Evolutionary conservation across 1,140 invertebrate genomes (phyloP).

Genomic region (Drosophila kepulauana): DNA sequence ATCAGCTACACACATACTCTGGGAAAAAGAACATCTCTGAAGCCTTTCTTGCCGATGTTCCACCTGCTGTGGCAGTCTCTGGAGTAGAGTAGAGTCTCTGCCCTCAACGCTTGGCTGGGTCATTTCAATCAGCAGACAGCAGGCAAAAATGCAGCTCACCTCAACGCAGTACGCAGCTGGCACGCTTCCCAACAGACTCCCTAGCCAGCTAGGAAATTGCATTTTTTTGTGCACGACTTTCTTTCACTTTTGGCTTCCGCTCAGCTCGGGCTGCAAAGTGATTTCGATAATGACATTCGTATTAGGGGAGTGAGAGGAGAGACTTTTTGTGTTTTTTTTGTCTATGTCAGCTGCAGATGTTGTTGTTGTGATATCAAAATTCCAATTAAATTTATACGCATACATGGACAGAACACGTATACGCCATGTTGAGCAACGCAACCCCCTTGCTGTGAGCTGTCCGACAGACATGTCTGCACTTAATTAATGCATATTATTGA

Average conservation of each 20-base stretch:
- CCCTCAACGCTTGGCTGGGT: conserved; percentile 8
- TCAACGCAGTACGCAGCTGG: conserved; percentile 15
- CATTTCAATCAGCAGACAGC: conserved; percentile 41
- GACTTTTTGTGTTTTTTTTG: conserved; percentile 51
- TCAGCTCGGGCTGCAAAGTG: conserved; percentile 21
- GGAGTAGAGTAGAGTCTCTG: too few species aligned
- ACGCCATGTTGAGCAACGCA: conserved; percentile 28
- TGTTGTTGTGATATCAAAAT: conserved; percentile 18
- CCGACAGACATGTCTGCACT: conserved; percentile 70
- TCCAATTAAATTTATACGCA: conserved; percentile 53
- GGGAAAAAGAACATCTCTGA: conserved; percentile 31
- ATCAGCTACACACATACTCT: conserved; percentile 1
- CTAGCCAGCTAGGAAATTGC: conserved; percentile 62
- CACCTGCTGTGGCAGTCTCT: background rate
- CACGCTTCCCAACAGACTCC: background rate
- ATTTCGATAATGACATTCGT: conserved; percentile 67
- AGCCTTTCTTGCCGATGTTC: background rate
- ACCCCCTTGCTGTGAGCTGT: conserved; percentile 17
- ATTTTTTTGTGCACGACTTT: conserved; percentile 42
- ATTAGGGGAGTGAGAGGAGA: conserved; percentile 8
- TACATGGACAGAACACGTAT: conserved; percentile 8
- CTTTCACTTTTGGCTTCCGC: conserved; percentile 37
- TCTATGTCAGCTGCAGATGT: background rate
- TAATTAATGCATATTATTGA: conserved; percentile 83
- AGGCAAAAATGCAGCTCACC: background rate